A percentile compares a stretch with the other conserved stretches of the same genome.
These are phyloP conservation scores for Masticophis lateralis DNA, from an alignment of 2,797 vertebrate species.

Conservation along the genomic window DNA sequence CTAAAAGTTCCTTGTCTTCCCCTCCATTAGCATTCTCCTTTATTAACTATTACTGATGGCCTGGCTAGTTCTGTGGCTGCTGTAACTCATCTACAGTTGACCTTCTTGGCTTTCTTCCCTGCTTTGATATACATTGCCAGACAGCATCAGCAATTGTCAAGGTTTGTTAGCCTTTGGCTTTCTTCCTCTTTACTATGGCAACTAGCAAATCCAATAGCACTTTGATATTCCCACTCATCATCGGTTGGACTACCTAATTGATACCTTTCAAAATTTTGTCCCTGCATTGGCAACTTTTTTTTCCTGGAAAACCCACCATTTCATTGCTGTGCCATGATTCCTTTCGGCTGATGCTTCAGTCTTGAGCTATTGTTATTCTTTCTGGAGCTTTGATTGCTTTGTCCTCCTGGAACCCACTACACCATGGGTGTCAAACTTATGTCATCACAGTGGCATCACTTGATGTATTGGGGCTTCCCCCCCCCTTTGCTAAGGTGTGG, in stretches of 20 bases:
- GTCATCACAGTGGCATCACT: accelerated
- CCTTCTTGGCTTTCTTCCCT: not conserved
- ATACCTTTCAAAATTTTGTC: not conserved
- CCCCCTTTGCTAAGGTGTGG: too few relatives aligned
- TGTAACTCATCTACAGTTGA: not conserved
- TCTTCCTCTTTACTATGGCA: not conserved
- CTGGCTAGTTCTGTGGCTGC: not conserved
- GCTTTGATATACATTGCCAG: not conserved
- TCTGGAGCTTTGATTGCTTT: not conserved
- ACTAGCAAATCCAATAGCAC: not conserved
- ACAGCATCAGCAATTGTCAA: not conserved
- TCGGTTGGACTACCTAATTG: not conserved
- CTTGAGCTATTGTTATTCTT: not conserved
- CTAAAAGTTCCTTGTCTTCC: not conserved
- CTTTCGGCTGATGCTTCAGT: not conserved
- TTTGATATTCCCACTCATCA: not conserved
- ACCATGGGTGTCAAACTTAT: not conserved
- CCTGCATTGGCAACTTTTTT: not conserved
- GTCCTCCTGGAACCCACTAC: not conserved
- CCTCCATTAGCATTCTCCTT: not conserved
- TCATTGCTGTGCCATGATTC: not conserved
- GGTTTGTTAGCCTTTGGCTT: not conserved
- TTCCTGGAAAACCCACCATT: not conserved
- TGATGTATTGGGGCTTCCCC: too few relatives aligned
- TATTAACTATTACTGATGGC: not conserved